Evolutionary conservation across 1,140 invertebrate genomes (phyloP), one percentile per base, ranked within the genome.

Genomic region (Diabrotica undecimpunctata): DNA sequence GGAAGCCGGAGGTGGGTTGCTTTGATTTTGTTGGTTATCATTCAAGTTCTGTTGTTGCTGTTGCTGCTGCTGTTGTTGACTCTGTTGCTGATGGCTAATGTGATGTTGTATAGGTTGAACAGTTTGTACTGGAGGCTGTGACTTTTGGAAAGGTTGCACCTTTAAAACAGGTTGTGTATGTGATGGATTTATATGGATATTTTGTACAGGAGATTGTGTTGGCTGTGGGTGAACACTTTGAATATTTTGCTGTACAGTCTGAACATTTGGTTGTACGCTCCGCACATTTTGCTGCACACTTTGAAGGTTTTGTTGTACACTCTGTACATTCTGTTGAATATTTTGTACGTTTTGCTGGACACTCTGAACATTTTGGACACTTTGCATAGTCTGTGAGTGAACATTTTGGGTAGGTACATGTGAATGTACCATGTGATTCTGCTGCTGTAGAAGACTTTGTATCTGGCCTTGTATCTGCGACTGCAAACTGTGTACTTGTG

Each of bases 111-210:
- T 70, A 9, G 75, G 75, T 58, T 77, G 75, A 5, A 77, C 75
- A 2, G 75, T 74, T 62, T 76, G 75, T 9, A 77, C 75, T 0
- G 75, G 75, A 46, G 74, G 73, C 55, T 77, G 75, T n/a, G 66
- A 62, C 58, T 77, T 77, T 66, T 75, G 74, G 58, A 77, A 77
- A 12, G 75, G 75, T 55, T 77, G 75, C 5, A 77, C 75, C 56
- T 75, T 75, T 46, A 75, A 58, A 7, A 75, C 66, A 7, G 74
- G 75, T 60, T 72, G 70, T 5, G 68, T 71, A 56, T 74, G 73
- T 1, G 68, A 67, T 50, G 71, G 72, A 36, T 70, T 54, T 2
- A 12, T 25, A 52, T 39, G 65, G 59, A 55, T 66, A 41, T 54
- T 35, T 41, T 72, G 73, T 46, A 69, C 60, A 9, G 64, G 61